Evolutionary conservation across 2,113 vertebrate species (phyloP), one percentile per base, ranked within the genome.

Genomic region (Tringa solitaria): DNA sequence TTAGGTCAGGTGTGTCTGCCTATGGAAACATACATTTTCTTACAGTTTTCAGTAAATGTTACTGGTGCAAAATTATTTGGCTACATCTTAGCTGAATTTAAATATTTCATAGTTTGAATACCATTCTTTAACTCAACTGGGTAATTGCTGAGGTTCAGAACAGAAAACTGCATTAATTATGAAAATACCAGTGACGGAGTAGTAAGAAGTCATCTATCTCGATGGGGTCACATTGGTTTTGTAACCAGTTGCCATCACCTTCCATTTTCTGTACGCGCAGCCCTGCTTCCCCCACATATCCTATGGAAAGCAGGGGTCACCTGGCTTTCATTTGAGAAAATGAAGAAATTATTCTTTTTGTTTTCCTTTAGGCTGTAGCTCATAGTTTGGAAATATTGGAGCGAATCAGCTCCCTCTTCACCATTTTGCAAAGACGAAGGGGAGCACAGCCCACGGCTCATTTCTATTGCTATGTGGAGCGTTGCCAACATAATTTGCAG

Each of bases 1-100:
- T 98, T 98, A 64, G 96, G 90, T 92, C 4, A 94, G 97, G 97
- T 97, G 97, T 98, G 96, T 57, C 96, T 97, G 88, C 73, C 95
- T 91, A 83, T 61, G 69, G 95, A 97, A 97, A 96, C 60, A 95
- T 7, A 51, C 35, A 88, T 90, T 97, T 97, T 97, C 80, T 91
- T 90, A 26, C 0, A 63, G 56, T 93, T 96, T 94, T 93, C 93
- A 84, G 67, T 95, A 84, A 30, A 80, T 45, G 87, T 78, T 90
- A 92, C 70, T 41, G 56, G 39, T 86, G 46, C 79, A 80, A 84
- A 92, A 81, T 86, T 67, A 78, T 35, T 90, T 90, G 90, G 64
- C 60, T 90, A 67, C 68, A 70, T 80, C 74, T 53, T 65, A 69
- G 57, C 6, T 83, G 48, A 95, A 83, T 91, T 94, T 65, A 77